Conservation (phyloP, 1,140 invertebrate species). For the Bicyclus anynana region DNA sequence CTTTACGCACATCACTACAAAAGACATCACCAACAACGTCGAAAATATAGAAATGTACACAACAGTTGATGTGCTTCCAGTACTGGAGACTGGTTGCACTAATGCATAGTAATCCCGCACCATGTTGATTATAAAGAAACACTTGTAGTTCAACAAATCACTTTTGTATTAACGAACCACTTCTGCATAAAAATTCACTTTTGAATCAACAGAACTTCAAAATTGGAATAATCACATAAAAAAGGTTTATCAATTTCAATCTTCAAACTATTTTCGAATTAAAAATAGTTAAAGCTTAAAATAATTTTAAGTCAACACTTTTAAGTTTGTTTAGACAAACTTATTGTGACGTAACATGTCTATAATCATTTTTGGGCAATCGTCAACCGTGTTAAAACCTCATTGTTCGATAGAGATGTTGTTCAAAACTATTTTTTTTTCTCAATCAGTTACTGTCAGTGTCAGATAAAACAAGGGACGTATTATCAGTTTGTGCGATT, state of each 20-base stretch:
- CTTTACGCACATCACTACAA: conserved; percentile 59
- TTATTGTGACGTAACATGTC: neutral
- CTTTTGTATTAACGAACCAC: neutral
- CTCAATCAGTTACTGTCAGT: neutral
- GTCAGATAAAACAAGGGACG: neutral
- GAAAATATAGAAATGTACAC: conserved; percentile 45
- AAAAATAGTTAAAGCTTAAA: conserved; percentile 19
- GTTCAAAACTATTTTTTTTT: neutral
- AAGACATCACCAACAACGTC: conserved; percentile 50
- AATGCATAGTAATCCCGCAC: neutral
- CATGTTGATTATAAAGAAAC: neutral
- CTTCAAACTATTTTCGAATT: conserved; percentile 20
- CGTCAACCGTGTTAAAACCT: neutral
- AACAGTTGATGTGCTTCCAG: conserved; percentile 2
- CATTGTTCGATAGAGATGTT: neutral
- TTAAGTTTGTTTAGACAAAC: neutral
- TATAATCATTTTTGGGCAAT: neutral
- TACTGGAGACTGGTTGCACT: neutral
- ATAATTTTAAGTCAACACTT: neutral
- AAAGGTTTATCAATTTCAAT: conserved; percentile 4
- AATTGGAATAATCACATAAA: neutral
- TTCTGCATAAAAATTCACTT: neutral
- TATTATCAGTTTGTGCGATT: neutral
- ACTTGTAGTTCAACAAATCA: neutral
- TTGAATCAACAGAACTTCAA: neutral